Conservation (phyloP, 2,888 invertebrate genomes). For the Brachyptera risi region DNA sequence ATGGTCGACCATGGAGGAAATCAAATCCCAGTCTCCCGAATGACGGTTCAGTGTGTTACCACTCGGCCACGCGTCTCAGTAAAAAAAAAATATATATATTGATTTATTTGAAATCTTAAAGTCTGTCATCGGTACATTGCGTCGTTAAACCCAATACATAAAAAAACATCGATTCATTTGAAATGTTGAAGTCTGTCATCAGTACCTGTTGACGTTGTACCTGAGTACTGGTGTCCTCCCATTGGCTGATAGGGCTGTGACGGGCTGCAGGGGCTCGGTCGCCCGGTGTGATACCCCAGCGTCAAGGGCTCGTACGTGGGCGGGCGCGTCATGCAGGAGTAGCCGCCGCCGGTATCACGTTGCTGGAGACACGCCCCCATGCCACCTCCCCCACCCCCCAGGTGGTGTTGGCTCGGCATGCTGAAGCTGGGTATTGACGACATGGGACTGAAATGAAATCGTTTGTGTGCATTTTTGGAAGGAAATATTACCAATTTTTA, state of each 20-base stretch:
- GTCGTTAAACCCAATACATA: too few relatives aligned
- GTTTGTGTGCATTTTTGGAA: too few relatives aligned
- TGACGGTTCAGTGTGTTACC: too few relatives aligned
- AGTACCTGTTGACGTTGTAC: slow-evolving; percentile 55
- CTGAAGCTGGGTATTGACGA: slow-evolving; percentile 55
- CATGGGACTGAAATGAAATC: slow-evolving; percentile 58
- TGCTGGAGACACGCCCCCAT: slow-evolving; percentile 35
- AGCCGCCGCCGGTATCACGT: slow-evolving; percentile 43
- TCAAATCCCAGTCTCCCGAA: too few relatives aligned
- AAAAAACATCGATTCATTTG: too few relatives aligned
- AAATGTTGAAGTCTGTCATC: too few relatives aligned
- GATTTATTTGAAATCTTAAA: too few relatives aligned
- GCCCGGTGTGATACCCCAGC: slow-evolving; percentile 43
- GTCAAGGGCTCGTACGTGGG: slow-evolving; percentile 50
- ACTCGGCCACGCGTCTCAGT: too few relatives aligned
- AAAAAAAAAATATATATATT: too few relatives aligned
- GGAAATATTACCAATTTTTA: too few relatives aligned
- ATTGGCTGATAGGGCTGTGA: slow-evolving; percentile 62
- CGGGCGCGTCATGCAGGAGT: slow-evolving; percentile 51
- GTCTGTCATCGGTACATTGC: too few relatives aligned
- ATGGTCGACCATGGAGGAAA: too few relatives aligned
- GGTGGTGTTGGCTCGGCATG: slow-evolving; percentile 33
- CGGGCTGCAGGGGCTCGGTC: slow-evolving; percentile 55
- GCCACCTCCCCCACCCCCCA: slow-evolving; percentile 31
- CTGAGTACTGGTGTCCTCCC: slow-evolving; percentile 48